Evolutionary conservation across 2,888 invertebrate genomes (phyloP).

Genomic region (Disparrhopalites patrizii): DNA sequence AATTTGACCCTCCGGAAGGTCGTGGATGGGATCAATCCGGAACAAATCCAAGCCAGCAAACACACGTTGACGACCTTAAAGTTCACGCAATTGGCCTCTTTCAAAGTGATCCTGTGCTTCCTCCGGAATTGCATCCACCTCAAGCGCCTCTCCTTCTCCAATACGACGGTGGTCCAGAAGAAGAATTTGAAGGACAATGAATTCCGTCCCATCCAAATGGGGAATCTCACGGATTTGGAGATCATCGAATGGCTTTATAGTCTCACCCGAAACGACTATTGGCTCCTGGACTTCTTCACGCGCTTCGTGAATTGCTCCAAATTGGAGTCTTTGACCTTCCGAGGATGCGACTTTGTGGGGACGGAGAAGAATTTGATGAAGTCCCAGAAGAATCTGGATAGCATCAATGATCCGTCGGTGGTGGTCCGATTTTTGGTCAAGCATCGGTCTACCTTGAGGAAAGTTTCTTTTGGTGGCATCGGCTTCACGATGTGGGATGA

Average conservation of each 20-base stretch:
- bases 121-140: constrained; percentile 2
- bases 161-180: constrained; percentile 9
- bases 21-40: neutral
- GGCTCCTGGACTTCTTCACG: constrained; percentile 6
- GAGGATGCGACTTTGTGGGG: neutral
- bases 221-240: constrained; percentile 3
- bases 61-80: neutral
- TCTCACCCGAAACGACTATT: constrained; percentile 6
- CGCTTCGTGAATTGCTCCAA: neutral
- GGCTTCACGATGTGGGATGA: constrained; percentile 16
- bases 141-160: constrained; percentile 7
- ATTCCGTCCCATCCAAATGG: neutral
- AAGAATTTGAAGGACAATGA: neutral
- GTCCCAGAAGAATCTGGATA: neutral
- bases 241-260: neutral
- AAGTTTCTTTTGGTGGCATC: constrained; percentile 16
- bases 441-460: neutral
- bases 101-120: neutral
- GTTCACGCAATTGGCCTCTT: constrained; percentile 6
- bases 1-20: constrained; percentile 1
- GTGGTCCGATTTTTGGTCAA: constrained; percentile 4
- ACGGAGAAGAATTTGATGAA: constrained; percentile 4
- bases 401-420: neutral
- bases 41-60: neutral
- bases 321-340: constrained; percentile 4